Conservation (phyloP, 2,113 vertebrate species). For the Romanogobio albipinnatus region DNA sequence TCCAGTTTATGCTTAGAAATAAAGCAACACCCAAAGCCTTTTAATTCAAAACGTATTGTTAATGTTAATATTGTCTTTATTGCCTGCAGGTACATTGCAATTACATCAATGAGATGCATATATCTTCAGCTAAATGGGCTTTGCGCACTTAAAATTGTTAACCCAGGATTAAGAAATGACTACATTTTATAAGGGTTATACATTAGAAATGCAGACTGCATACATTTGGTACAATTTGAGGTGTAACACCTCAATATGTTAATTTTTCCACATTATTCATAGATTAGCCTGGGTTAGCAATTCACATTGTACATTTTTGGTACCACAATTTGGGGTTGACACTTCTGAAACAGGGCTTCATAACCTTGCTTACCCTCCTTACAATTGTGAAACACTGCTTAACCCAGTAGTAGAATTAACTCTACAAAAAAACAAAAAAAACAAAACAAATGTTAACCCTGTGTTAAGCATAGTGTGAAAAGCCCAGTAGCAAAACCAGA, state of each 20-base stretch:
- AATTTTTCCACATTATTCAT: background rate
- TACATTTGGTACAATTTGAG: background rate
- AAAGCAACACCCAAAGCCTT: constrained; percentile 65
- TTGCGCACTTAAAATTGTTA: background rate
- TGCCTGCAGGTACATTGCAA: background rate
- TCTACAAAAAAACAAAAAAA: background rate
- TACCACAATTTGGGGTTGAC: background rate
- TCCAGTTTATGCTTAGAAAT: constrained; percentile 50
- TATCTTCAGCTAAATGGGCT: background rate
- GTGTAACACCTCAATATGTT: background rate
- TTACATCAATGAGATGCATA: background rate
- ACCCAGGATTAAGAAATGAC: background rate
- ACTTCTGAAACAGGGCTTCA: background rate
- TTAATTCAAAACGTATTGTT: constrained; percentile 56
- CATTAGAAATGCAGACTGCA: background rate
- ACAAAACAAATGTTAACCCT: background rate
- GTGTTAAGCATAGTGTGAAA: background rate
- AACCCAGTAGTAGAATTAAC: background rate
- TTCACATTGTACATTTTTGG: background rate
- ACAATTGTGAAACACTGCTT: background rate
- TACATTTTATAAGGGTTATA: background rate
- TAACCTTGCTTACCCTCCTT: background rate
- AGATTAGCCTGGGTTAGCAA: background rate
- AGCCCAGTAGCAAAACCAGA: background rate
- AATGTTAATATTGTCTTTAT: background rate